phyloP scores from a whole-genome alignment of 2,797 vertebrate genomes.

The Pelodytes ibericus region DNA sequence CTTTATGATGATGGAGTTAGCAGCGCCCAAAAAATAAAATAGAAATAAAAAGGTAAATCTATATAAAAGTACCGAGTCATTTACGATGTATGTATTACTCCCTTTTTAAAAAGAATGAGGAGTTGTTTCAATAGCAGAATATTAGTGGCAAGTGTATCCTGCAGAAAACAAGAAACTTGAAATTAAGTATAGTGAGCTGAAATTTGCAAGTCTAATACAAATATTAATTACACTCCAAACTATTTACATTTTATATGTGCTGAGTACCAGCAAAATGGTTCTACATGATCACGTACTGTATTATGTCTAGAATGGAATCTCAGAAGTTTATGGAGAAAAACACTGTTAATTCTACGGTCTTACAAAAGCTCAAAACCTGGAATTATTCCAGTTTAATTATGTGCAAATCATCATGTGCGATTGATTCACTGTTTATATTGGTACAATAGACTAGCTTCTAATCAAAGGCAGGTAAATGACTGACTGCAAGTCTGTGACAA shows the following conservation, averaged over 20 bases:
- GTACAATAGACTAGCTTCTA: conserved; percentile 32
- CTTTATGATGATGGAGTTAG: too few relatives aligned
- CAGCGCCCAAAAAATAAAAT: too few relatives aligned
- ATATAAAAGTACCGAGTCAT: too few relatives aligned
- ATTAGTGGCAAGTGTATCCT: too few relatives aligned
- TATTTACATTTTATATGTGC: neutral
- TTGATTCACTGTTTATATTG: conserved; percentile 41
- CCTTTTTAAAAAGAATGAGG: too few relatives aligned
- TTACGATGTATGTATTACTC: too few relatives aligned
- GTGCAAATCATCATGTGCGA: conserved; percentile 16
- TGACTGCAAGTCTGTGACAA: conserved; percentile 34
- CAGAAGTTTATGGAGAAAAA: conserved; percentile 26
- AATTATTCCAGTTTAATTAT: conserved; percentile 47
- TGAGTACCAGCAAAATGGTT: neutral
- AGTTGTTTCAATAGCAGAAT: too few relatives aligned
- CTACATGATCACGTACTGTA: neutral
- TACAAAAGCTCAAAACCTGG: conserved; percentile 25
- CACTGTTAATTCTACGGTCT: conserved; percentile 15
- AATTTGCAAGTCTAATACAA: neutral
- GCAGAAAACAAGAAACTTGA: neutral
- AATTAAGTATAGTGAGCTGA: too few relatives aligned
- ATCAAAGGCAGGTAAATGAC: conserved; percentile 38
- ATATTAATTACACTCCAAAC: neutral
- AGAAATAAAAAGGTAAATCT: too few relatives aligned
- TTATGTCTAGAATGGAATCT: neutral